Evolutionary conservation across 2,797 vertebrate species (phyloP), one percentile per base, ranked within the genome.

Genomic region (Scleropages formosus): DNA sequence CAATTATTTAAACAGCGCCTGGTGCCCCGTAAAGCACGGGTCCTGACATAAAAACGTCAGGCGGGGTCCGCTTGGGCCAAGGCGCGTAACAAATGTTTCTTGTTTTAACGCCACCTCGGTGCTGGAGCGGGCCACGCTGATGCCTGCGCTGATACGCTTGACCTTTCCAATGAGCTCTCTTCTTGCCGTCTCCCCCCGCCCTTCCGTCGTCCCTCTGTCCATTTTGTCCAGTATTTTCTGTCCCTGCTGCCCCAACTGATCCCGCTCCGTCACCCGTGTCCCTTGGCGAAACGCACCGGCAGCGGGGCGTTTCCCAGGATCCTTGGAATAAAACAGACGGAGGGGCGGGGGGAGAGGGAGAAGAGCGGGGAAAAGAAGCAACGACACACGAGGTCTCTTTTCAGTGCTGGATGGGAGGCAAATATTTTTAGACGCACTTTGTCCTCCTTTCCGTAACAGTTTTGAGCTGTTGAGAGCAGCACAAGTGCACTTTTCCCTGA

Each of bases 41-140:
- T 49, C 68, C 67, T 64, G 51, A 44, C 73, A 69, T 78, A 80
- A 80, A 84, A 76, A 79, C 73, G 72, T 79, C 77, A 79, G 73
- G 69, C n/a, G 47, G 39, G 79, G 71, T 78, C 77, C 75, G 65
- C 77, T 65, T 61, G 73, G 59, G 60, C 51, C 4, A 27, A 75
- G 77, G 22, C 70, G 75, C 72, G 74, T 75, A 79, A 84, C 83
- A 84, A 82, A 81, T 76, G 78, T 73, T 76, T 70, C 78, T 79
- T 82, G 75, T 75, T 77, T 72, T 67, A 63, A 56, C 69, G 65
- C 59, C 73, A 78, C 53, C 20, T 72, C 58, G 77, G 74, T 22
- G 65, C 71, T 77, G 53, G 78, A 63, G 75, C 72, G 78, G 79
- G 80, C 78, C 72, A 67, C 76, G 20, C 63, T 67, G 66, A 79